These are phyloP conservation scores for Varanus salvator DNA, from an alignment of 2,113 vertebrate genomes.

Conservation along the genomic window DNA sequence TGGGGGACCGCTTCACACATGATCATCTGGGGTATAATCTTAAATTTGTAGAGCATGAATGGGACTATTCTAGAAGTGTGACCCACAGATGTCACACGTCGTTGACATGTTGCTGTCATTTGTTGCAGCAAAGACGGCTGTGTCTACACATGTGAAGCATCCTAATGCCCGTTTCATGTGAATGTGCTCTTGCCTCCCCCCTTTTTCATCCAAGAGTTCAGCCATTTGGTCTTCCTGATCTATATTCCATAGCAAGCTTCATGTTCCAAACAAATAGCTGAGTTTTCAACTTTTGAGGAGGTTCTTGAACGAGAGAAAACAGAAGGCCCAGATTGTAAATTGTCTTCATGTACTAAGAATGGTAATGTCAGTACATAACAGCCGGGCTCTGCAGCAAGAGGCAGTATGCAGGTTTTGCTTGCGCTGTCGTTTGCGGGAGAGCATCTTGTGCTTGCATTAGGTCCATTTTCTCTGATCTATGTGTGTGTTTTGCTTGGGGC, in stretches of 20 bases:
- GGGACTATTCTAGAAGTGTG: too few species aligned
- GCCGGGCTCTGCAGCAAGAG: background rate
- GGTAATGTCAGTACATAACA: background rate
- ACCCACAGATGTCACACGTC: too few species aligned
- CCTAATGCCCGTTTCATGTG: too few species aligned
- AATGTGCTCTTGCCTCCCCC: background rate
- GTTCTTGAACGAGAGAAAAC: background rate
- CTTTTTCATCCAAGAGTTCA: background rate
- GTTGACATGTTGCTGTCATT: too few species aligned
- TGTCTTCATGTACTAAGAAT: background rate
- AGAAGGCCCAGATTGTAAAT: background rate
- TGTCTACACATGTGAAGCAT: background rate
- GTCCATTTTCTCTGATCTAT: conserved; percentile 2
- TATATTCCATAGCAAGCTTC: background rate
- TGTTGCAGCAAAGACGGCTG: too few species aligned
- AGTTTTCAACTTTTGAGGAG: background rate
- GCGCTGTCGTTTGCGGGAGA: background rate
- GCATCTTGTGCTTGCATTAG: background rate
- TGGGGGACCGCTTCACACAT: too few species aligned
- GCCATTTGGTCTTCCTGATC: background rate
- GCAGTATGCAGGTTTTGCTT: background rate
- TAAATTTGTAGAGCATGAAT: too few species aligned
- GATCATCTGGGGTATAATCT: too few species aligned
- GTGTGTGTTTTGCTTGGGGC: background rate
- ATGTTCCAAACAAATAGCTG: background rate